Conservation (phyloP, 2,888 invertebrate species). For the Balanococcus diminutus region DNA sequence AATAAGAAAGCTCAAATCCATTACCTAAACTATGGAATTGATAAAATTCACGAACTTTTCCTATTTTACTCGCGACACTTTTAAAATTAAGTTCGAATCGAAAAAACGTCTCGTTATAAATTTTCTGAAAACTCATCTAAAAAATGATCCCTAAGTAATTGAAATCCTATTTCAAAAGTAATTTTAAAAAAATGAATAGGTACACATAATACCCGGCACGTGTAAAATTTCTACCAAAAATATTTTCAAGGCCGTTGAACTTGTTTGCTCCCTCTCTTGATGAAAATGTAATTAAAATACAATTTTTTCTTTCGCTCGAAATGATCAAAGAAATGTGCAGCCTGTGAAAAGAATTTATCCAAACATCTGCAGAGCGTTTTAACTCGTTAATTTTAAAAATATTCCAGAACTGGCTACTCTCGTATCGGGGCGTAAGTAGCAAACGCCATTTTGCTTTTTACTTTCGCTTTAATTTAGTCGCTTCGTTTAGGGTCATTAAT, state of each 20-base stretch:
- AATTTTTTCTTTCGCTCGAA: not conserved
- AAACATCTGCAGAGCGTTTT: not conserved
- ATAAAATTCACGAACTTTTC: no score
- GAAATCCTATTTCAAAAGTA: no score
- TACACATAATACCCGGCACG: no score
- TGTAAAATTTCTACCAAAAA: no score
- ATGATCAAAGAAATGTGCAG: not conserved
- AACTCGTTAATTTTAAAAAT: not conserved
- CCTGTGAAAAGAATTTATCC: not conserved
- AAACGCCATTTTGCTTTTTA: conserved; percentile 5
- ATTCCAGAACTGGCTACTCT: not conserved
- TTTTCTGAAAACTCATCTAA: no score
- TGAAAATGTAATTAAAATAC: not conserved
- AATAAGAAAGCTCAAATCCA: no score
- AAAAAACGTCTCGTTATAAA: no score
- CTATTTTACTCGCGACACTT: no score
- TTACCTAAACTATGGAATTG: no score
- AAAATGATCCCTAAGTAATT: no score
- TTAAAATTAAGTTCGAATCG: no score
- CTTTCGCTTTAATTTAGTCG: not conserved
- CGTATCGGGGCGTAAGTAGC: not conserved
- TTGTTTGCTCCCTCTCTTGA: not conserved
- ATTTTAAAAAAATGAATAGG: no score
- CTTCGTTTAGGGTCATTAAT: conserved; percentile 17
- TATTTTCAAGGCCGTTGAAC: not conserved